phyloP scores from a whole-genome alignment of 2,797 vertebrate species.

The Platalea minor region DNA sequence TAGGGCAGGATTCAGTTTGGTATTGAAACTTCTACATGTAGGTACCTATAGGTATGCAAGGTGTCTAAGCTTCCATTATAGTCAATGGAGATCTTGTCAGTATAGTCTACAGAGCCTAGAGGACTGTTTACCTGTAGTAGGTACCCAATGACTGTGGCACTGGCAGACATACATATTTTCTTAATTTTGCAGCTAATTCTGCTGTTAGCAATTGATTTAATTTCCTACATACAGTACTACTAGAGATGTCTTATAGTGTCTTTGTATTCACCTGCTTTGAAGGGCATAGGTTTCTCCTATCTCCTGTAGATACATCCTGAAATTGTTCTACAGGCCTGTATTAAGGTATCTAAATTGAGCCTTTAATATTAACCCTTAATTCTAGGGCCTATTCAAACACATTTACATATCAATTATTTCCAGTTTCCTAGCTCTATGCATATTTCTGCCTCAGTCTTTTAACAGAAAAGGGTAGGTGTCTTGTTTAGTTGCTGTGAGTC shows the following conservation, averaged over 20 bases:
- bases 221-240: neutral
- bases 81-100: neutral
- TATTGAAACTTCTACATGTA: neutral
- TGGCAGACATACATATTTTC: neutral
- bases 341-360: neutral
- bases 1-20: neutral
- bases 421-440: neutral
- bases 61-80: neutral
- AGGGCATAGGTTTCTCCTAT: neutral
- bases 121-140: neutral
- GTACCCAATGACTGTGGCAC: neutral
- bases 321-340: neutral
- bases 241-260: neutral
- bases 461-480: neutral
- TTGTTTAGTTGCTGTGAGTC: neutral
- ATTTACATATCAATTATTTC: neutral
- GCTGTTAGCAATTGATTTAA: neutral
- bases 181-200: neutral
- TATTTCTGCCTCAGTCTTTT: neutral
- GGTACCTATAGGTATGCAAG: neutral
- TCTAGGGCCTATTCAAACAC: neutral
- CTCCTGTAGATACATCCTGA: neutral
- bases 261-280: neutral
- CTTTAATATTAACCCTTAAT: neutral
- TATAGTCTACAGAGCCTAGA: neutral